Conservation (phyloP, 2,888 invertebrate genomes). For the Copidosoma aretas region DNA sequence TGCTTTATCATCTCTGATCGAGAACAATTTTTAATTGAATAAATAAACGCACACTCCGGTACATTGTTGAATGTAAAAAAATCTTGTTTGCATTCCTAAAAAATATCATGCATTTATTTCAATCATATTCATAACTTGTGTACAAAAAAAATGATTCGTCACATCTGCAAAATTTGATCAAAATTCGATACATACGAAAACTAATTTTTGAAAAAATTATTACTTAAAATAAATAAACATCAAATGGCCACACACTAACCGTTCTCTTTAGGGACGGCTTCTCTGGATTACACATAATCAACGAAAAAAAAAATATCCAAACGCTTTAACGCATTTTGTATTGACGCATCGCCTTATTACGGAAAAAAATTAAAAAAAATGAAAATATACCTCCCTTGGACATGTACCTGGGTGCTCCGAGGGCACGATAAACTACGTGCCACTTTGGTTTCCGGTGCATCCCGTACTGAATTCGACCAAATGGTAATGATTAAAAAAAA, state of each 20-base stretch:
- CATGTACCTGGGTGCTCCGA: conserved; percentile 62
- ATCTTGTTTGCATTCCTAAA: conserved; percentile 6
- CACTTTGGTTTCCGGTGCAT: conserved; percentile 60
- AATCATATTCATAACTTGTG: conserved; percentile 10
- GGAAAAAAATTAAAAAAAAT: conserved; percentile 27
- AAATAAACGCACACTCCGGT: conserved; percentile 49
- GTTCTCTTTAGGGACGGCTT: conserved; percentile 50
- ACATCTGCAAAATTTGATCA: conserved; percentile 23
- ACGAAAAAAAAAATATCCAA: conserved; percentile 42
- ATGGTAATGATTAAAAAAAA: conserved; percentile 54
- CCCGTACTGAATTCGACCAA: conserved; percentile 59
- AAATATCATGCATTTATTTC: conserved; percentile 11
- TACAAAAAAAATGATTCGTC: conserved; percentile 15
- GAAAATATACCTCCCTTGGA: conserved; percentile 49
- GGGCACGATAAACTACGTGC: conserved; percentile 56
- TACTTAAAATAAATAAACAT: conserved; percentile 35
- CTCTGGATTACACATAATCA: conserved; percentile 45
- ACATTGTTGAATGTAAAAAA: conserved; percentile 47
- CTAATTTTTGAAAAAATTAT: conserved; percentile 5
- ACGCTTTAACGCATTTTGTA: conserved; percentile 46
- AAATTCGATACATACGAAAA: conserved; percentile 39
- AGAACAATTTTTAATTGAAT: conserved; percentile 36
- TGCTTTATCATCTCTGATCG: conserved; percentile 47
- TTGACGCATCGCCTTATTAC: conserved; percentile 41
- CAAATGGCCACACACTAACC: conserved; percentile 43